Conservation (phyloP, 37 sponge, comb jelly and placozoan genomes). For the Eunapius fragilis region DNA sequence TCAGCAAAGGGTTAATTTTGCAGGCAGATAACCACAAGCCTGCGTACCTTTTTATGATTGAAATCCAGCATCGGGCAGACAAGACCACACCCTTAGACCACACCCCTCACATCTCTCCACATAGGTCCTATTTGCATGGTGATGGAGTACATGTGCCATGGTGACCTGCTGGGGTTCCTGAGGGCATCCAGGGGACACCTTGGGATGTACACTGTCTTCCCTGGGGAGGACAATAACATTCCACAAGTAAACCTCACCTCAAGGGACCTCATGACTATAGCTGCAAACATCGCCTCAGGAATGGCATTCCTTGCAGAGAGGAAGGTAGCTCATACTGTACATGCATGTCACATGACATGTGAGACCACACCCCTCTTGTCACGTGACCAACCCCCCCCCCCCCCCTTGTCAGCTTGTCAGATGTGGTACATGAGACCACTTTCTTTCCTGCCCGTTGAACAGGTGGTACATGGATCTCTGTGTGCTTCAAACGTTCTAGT, state of each 20-base stretch:
- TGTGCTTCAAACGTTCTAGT: constrained; percentile 76
- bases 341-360: background rate
- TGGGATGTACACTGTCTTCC: constrained; percentile 63
- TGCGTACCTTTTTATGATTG: no score
- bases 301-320: constrained; percentile 75
- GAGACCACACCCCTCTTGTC: background rate
- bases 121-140: constrained; percentile 64
- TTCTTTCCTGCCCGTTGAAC: background rate
- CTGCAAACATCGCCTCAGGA: constrained; percentile 62
- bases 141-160: constrained; percentile 83
- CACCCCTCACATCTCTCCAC: background rate
- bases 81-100: background rate
- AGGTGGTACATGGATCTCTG: constrained; percentile 73
- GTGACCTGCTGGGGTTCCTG: constrained; percentile 82
- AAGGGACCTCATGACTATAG: constrained; percentile 62
- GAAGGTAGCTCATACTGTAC: constrained; percentile 35
- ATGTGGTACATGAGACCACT: background rate
- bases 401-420: background rate
- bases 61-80: no score
- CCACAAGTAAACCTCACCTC: constrained; percentile 47
- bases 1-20: no score
- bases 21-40: no score
- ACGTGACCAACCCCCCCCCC: no score
- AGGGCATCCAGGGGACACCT: constrained; percentile 51
- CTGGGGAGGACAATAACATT: constrained; percentile 34